These are phyloP conservation scores for Tinamus major DNA, from an alignment of 2,797 vertebrate genomes.

Conservation along the genomic window DNA sequence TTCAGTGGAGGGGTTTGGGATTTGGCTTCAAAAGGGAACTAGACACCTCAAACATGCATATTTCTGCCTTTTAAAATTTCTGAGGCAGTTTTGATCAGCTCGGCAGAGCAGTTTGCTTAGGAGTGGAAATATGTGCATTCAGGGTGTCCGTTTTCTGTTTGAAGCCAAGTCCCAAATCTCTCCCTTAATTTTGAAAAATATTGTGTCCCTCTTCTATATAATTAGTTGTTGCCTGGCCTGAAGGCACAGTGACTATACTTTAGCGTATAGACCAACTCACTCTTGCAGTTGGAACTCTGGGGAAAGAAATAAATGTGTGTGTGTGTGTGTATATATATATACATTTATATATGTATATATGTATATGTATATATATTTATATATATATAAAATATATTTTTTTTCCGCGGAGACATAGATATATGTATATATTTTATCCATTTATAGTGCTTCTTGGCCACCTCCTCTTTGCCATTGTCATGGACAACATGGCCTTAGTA, in stretches of 20 bases:
- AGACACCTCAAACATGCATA: background rate
- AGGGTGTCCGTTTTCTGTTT: background rate
- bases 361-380: no score
- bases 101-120: background rate
- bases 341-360: no score
- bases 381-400: no score
- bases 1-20: background rate
- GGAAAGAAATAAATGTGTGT: background rate
- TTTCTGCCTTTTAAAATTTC: background rate
- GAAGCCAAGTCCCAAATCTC: background rate
- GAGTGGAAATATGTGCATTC: background rate
- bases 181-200: background rate
- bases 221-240: background rate
- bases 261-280: background rate
- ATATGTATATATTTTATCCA: background rate
- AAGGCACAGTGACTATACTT: background rate
- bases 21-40: background rate
- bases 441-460: background rate
- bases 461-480: background rate
- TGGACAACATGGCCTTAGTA: background rate
- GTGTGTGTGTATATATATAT: no score
- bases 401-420: no score
- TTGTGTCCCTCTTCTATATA: background rate
- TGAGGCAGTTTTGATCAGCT: background rate
- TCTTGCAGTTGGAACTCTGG: background rate